phyloP scores from a whole-genome alignment of 1,140 invertebrate genomes.

The Leptinotarsa texana region DNA sequence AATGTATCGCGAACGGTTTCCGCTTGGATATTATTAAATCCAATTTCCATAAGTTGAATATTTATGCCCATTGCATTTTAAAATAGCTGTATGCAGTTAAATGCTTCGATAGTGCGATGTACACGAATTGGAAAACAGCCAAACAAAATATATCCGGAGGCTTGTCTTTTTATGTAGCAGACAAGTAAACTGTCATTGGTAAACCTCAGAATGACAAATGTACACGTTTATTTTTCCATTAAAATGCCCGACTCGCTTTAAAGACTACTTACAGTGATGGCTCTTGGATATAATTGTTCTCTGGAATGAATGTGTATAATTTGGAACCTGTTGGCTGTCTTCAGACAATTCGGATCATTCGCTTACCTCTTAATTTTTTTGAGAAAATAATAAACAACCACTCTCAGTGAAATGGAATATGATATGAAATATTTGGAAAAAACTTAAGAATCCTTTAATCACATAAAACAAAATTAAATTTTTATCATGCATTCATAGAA shows the following conservation, averaged over 20 bases:
- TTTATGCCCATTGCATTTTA: conserved; percentile 43
- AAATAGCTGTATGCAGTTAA: conserved; percentile 41
- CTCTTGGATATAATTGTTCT: conserved; percentile 19
- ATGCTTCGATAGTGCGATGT: conserved; percentile 42
- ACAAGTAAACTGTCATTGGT: conserved; percentile 47
- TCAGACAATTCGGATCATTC: too few relatives aligned
- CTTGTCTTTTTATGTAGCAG: conserved; percentile 42
- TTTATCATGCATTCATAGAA: too few relatives aligned
- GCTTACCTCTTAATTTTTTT: too few relatives aligned
- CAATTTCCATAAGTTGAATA: conserved; percentile 40
- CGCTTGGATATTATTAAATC: conserved; percentile 37
- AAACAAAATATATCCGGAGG: conserved; percentile 44
- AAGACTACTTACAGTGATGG: conserved; percentile 8
- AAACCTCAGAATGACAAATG: conserved; percentile 49
- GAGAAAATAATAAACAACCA: too few relatives aligned
- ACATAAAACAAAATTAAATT: too few relatives aligned
- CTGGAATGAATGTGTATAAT: conserved; percentile 8
- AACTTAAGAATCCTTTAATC: too few relatives aligned
- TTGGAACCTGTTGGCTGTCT: background rate
- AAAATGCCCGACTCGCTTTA: conserved; percentile 17
- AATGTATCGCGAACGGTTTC: conserved; percentile 30
- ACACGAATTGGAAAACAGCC: conserved; percentile 48
- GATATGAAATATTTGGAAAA: too few relatives aligned
- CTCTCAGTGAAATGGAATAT: too few relatives aligned
- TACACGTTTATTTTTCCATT: conserved; percentile 32